Conservation (phyloP, 2,888 invertebrate genomes). For the Cataglyphis livida region DNA sequence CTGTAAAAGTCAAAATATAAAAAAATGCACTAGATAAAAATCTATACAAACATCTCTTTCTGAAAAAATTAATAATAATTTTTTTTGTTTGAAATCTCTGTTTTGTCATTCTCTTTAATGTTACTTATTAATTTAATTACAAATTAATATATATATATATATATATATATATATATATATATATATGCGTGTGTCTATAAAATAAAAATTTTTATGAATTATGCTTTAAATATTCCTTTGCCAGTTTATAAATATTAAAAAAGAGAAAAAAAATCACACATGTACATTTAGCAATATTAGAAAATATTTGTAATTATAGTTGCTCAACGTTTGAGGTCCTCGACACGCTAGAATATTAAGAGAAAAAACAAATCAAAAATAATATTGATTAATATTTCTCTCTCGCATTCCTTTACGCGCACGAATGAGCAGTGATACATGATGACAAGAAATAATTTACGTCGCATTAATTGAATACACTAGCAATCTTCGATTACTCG, state of each 20-base stretch:
- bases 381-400: slow-evolving; percentile 34
- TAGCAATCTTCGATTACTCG: slow-evolving; percentile 3
- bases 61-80: not conserved
- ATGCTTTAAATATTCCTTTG: slow-evolving; percentile 1
- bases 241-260: not conserved
- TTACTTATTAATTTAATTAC: not conserved
- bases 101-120: not conserved
- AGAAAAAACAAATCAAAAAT: slow-evolving; percentile 28
- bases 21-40: slow-evolving; percentile 3
- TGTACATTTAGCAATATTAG: not conserved
- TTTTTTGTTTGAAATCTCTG: not conserved
- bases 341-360: not conserved
- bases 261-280: not conserved
- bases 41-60: not conserved
- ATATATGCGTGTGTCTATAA: too few relatives aligned
- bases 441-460: slow-evolving; percentile 29
- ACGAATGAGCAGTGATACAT: slow-evolving; percentile 22
- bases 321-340: not conserved
- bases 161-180: not conserved
- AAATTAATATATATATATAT: not conserved
- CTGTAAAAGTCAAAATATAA: not conserved
- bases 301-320: not conserved
- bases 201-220: not conserved
- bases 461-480: slow-evolving; percentile 36
- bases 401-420: slow-evolving; percentile 17